These are phyloP conservation scores for Rousettus leschenaultii DNA, from an alignment of 2,113 vertebrate genomes.

Conservation along the genomic window DNA sequence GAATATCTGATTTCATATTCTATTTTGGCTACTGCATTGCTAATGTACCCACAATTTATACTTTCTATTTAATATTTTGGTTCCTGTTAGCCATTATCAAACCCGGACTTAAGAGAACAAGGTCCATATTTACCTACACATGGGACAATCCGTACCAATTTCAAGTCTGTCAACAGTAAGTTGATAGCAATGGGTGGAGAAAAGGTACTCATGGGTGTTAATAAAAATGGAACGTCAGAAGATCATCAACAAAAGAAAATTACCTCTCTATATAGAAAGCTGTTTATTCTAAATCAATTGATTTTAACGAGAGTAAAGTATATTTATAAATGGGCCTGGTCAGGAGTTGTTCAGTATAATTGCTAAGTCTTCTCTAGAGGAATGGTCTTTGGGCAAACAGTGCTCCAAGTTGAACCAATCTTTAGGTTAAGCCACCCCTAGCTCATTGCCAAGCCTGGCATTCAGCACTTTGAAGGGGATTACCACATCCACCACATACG, in stretches of 20 bases:
- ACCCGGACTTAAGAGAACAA: slow-evolving; percentile 32
- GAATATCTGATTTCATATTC: neutral
- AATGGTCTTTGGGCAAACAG: neutral
- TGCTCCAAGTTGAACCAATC: neutral
- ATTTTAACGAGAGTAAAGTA: neutral
- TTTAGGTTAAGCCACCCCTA: neutral
- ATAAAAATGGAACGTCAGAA: neutral
- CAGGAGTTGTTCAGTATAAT: neutral
- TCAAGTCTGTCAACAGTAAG: slow-evolving; percentile 24
- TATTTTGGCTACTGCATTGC: neutral
- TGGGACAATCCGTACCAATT: neutral
- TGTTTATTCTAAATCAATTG: neutral
- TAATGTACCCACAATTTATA: neutral
- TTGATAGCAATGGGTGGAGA: neutral
- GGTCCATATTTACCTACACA: neutral
- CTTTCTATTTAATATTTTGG: neutral
- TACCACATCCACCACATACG: neutral
- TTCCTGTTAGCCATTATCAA: slow-evolving; percentile 29
- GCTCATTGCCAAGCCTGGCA: accelerated
- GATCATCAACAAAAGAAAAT: neutral
- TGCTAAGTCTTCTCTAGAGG: neutral
- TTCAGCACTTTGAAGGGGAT: neutral
- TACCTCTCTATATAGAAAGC: neutral
- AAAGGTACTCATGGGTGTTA: neutral
- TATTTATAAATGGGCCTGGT: neutral